Evolutionary conservation across 30 jellyfish, hydroid and myxozoan genomes (phyloP), one percentile per base, ranked within the genome.

Genomic region (Clytia hemisphaerica): DNA sequence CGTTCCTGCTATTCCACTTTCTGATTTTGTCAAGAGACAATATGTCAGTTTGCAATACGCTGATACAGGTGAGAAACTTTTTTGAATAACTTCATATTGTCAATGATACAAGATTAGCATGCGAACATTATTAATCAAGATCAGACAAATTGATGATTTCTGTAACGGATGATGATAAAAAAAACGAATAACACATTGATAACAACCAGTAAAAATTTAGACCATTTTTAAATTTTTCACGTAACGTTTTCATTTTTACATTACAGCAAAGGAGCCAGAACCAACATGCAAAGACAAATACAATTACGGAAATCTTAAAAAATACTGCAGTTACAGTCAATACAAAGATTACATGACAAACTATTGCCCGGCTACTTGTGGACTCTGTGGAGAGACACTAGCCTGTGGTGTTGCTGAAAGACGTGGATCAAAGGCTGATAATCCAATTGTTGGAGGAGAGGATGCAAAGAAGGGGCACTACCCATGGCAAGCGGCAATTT

Each of bases 401-500:
- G 69, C 78, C 14, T 83, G 94, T 47, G 94, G 94, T 15, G 65
- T 73, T n/a, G 60, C 85, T 44, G 45, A 75, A 44, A 53, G 40
- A n/a, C 35, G 71, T 50, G 33, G 58, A 28, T 32, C 16, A 10
- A 26, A 34, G 4, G 61, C 54, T 1, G 49, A 4, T 16, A 57
- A 38, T 35, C 9, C 71, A 25, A 67, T 83, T 22, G 85, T 76
- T 65, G 88, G 76, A 9, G 93, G 93, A 0, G 51, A 54, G 25
- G 32, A 51, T 1, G 88, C 93, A 24, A 47, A 69, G 5, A 84
- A 84, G 61, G 93, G 93, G 1, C n/a, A 9, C 33, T 84, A 89
- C 88, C 95, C 95, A 19, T 84, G 95, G 95, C 95, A 84, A 36
- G 93, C 59, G 45, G 95, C 95, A 3, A 37, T 76, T 26, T 38